A percentile compares a stretch with the other conserved stretches of the same genome.
These are phyloP conservation scores for Eulimnadia texana DNA, from an alignment of 1,140 invertebrate species.

Conservation along the genomic window DNA sequence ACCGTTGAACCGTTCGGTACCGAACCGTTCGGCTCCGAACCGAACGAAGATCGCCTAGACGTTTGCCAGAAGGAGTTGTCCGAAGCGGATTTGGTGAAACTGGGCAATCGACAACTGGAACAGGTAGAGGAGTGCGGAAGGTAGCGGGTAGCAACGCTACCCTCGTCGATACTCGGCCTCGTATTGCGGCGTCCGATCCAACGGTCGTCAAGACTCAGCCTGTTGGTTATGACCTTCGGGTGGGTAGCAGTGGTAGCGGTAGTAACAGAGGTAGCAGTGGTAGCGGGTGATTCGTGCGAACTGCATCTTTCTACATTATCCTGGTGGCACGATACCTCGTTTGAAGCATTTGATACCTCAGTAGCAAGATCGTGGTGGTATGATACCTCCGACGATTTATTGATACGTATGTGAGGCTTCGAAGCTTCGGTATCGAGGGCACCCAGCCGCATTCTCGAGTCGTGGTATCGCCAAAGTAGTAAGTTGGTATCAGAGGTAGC, in stretches of 20 bases:
- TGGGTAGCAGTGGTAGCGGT: neutral
- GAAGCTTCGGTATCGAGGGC: neutral
- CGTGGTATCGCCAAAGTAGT: neutral
- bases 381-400: neutral
- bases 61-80: neutral
- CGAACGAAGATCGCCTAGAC: constrained; percentile 3
- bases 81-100: neutral
- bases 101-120: neutral
- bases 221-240: neutral
- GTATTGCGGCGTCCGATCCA: neutral
- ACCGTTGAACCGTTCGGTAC: neutral
- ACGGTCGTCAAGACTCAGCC: neutral
- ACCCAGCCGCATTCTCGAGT: neutral
- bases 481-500: neutral
- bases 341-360: too few relatives aligned
- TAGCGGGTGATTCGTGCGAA: neutral
- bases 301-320: neutral
- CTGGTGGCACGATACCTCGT: neutral
- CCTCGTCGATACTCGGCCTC: neutral
- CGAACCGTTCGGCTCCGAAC: neutral
- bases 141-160: neutral
- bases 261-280: too few relatives aligned
- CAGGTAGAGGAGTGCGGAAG: neutral
- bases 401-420: neutral
- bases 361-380: neutral